Conservation (phyloP, 2,113 vertebrate genomes). For the Lophochroa leadbeateri region DNA sequence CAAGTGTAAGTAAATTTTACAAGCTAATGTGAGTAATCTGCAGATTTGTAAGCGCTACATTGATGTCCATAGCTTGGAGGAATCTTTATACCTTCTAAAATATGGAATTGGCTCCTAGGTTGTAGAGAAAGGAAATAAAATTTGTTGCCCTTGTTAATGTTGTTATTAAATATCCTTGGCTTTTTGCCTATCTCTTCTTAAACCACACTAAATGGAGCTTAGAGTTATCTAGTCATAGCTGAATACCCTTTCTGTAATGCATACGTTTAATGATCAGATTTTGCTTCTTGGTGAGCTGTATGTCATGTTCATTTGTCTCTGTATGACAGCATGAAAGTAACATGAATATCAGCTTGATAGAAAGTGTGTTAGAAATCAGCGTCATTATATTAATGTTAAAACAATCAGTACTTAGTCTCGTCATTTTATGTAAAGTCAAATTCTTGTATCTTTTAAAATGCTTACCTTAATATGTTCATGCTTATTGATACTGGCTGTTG, state of each 20-base stretch:
- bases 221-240: neutral
- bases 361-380: neutral
- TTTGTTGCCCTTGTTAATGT: constrained; percentile 5
- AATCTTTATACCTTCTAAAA: neutral
- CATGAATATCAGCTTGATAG: constrained; percentile 12
- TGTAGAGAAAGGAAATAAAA: constrained; percentile 42
- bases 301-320: neutral
- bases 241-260: constrained; percentile 20
- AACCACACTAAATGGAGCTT: constrained; percentile 7
- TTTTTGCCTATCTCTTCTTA: constrained; percentile 39
- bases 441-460: neutral
- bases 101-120: neutral
- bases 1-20: constrained; percentile 24
- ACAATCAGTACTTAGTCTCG: neutral
- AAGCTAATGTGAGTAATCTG: constrained; percentile 46
- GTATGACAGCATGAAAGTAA: neutral
- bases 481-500: neutral
- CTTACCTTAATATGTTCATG: neutral
- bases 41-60: constrained; percentile 28
- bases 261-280: neutral
- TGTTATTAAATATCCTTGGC: constrained; percentile 53
- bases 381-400: neutral
- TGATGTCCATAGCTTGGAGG: constrained; percentile 39
- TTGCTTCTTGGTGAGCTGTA: neutral
- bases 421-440: neutral